phyloP scores from a whole-genome alignment of 2,797 vertebrate species.

The Odontamblyopus rebecca region DNA sequence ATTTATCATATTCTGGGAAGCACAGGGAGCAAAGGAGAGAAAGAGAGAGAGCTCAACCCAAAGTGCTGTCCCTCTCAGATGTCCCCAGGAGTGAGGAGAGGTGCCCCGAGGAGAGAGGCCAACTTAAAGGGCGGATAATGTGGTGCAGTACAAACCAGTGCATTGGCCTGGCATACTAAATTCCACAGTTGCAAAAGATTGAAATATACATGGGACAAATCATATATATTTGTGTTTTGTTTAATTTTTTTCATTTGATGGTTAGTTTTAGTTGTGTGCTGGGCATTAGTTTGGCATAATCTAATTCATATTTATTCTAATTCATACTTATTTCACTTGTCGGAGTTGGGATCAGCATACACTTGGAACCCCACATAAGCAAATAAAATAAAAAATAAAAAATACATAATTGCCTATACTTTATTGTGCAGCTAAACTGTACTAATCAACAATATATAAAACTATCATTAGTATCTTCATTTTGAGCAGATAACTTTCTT shows the following conservation, averaged over 20 bases:
- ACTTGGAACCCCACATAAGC: too few species aligned
- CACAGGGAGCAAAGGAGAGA: conserved; percentile 30
- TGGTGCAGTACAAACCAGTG: conserved; percentile 12
- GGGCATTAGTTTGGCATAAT: not conserved
- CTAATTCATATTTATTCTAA: too few species aligned
- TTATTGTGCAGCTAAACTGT: too few species aligned
- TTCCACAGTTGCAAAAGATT: not conserved
- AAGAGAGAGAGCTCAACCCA: conserved; percentile 27
- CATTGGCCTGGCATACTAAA: conserved; percentile 3
- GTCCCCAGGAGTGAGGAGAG: conserved; percentile 69
- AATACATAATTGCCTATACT: too few species aligned
- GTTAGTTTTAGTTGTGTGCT: not conserved
- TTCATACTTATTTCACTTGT: too few species aligned
- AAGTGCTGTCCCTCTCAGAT: conserved; percentile 55
- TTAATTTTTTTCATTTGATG: not conserved
- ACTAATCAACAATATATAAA: too few species aligned
- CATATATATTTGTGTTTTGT: not conserved
- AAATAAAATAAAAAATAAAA: too few species aligned
- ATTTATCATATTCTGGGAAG: conserved; percentile 77
- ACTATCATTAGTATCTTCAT: too few species aligned
- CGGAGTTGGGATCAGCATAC: too few species aligned
- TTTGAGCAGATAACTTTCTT: too few species aligned
- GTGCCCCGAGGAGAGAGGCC: conserved; percentile 47
- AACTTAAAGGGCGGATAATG: conserved; percentile 23
- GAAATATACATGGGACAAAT: not conserved